Conservation (phyloP, 2,888 invertebrate species). For the Adineta ricciae region DNA sequence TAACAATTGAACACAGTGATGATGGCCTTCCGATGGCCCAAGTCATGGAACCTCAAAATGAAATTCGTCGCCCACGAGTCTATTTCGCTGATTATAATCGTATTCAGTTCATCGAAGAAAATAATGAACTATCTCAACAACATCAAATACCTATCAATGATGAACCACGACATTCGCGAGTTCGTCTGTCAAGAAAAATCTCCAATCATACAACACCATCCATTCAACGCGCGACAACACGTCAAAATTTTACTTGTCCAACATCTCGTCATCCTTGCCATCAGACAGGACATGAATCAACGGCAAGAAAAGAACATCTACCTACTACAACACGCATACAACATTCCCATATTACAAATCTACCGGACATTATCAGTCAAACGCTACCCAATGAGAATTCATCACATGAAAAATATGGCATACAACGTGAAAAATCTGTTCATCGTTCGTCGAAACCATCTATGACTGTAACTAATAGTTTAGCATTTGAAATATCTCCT, state of each 20-base stretch:
- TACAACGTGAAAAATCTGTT: conserved; percentile 8
- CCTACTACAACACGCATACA: neutral
- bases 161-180: neutral
- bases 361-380: neutral
- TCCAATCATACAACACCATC: neutral
- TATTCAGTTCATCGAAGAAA: neutral
- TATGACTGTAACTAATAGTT: neutral
- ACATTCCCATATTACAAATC: neutral
- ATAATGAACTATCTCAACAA: neutral
- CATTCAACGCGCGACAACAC: neutral
- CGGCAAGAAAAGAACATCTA: neutral
- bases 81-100: conserved; percentile 19
- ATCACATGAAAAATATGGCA: neutral
- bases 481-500: neutral
- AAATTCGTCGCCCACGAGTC: conserved; percentile 7
- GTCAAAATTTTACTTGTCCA: neutral
- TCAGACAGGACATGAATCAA: neutral
- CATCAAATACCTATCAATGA: neutral
- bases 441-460: neutral
- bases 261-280: neutral
- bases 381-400: neutral
- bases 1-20: neutral
- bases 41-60: neutral
- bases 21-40: neutral
- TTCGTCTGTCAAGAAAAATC: neutral